These are phyloP conservation scores for Heliconius melpomene DNA, from an alignment of 1,140 invertebrate genomes.

Conservation along the genomic window DNA sequence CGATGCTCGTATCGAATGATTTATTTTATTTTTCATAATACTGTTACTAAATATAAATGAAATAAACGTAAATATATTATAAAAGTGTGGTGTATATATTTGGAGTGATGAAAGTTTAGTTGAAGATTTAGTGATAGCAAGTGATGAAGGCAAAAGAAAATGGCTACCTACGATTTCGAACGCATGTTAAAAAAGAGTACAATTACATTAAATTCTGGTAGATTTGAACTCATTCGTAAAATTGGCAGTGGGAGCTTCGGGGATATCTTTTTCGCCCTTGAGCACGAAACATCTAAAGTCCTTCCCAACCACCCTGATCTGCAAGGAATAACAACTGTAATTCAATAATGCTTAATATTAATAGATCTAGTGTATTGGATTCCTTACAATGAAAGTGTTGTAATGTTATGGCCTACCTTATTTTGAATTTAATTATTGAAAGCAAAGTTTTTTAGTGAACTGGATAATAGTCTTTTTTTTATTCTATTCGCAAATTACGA, in stretches of 20 bases:
- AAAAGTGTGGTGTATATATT: slow-evolving; percentile 60
- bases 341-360: slow-evolving; percentile 24
- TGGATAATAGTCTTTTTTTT: not conserved
- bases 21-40: slow-evolving; percentile 59
- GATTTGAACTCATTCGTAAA: slow-evolving; percentile 98
- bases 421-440: not conserved
- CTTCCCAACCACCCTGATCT: not conserved
- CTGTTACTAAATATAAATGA: slow-evolving; percentile 56
- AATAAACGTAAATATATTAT: slow-evolving; percentile 60
- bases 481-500: not conserved
- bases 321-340: slow-evolving; percentile 22
- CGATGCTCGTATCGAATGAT: slow-evolving; percentile 71
- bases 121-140: slow-evolving; percentile 68
- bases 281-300: not conserved
- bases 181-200: slow-evolving; percentile 69
- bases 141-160: slow-evolving; percentile 77
- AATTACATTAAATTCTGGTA: slow-evolving; percentile 93
- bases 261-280: slow-evolving; percentile 95
- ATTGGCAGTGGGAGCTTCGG: slow-evolving; percentile 99
- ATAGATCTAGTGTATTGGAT: slow-evolving; percentile 14
- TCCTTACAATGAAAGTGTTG: slow-evolving; percentile 12
- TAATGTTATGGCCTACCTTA: slow-evolving; percentile 9
- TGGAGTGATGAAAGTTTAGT: slow-evolving; percentile 53
- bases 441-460: not conserved
- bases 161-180: slow-evolving; percentile 68